phyloP scores from a whole-genome alignment of 1,140 invertebrate genomes.

The Drosophila kurseongensis region DNA sequence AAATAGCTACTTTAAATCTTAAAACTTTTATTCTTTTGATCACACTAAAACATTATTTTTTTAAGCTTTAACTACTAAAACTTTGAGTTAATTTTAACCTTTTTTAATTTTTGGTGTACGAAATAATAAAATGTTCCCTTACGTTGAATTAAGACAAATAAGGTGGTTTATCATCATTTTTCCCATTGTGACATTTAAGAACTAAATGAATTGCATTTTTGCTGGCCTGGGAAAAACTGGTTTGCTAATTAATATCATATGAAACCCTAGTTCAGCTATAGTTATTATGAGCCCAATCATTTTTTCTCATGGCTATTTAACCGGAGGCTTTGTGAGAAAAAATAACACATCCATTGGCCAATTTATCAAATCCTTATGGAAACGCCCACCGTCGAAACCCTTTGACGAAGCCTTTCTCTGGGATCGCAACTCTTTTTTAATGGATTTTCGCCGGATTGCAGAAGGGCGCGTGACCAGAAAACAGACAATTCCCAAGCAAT shows the following conservation, averaged over 20 bases:
- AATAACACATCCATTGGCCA: constrained; percentile 9
- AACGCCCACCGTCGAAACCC: constrained; percentile 64
- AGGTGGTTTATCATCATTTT: no score
- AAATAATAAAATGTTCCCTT: no score
- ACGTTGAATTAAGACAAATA: no score
- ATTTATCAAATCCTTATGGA: constrained; percentile 65
- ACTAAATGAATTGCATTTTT: neutral
- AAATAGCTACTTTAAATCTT: no score
- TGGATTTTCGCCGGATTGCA: constrained; percentile 44
- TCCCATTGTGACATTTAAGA: no score
- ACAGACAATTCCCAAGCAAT: constrained; percentile 33
- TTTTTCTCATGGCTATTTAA: constrained; percentile 28
- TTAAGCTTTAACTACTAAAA: no score
- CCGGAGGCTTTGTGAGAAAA: constrained; percentile 35
- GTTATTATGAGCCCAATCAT: neutral
- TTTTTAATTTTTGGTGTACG: no score
- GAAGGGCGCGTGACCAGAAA: constrained; percentile 67
- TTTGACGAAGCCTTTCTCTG: constrained; percentile 25
- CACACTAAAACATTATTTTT: no score
- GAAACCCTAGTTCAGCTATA: neutral
- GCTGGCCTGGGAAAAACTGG: neutral
- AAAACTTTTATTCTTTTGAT: no score
- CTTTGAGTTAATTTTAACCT: no score
- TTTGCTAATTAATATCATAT: neutral
- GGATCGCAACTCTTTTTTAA: constrained; percentile 47